These are phyloP conservation scores for Pollimyrus isidori DNA, from an alignment of 2,113 vertebrate species.

Conservation along the genomic window DNA sequence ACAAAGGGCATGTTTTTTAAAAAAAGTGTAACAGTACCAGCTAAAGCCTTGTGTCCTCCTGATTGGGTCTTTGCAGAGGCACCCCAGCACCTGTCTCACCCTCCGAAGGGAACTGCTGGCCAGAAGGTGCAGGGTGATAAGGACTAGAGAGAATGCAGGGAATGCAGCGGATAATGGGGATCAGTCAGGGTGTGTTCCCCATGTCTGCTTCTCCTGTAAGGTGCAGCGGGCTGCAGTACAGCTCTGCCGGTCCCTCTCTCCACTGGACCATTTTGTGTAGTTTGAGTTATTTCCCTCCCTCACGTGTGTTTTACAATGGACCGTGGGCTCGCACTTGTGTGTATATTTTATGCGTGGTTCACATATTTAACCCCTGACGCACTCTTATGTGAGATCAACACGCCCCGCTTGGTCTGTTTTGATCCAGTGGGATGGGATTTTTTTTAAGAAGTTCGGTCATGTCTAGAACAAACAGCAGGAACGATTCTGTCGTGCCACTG, in stretches of 20 bases:
- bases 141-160: background rate
- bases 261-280: background rate
- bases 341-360: background rate
- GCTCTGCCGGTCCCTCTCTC: background rate
- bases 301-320: background rate
- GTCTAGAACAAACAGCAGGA: conserved; percentile 2
- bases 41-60: background rate
- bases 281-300: background rate
- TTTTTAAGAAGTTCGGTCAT: background rate
- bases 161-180: background rate
- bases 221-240: background rate
- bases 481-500: background rate
- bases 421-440: background rate
- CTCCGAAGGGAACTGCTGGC: background rate
- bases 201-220: background rate
- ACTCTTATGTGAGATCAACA: background rate
- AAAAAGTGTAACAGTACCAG: background rate
- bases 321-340: background rate
- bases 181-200: background rate
- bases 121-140: background rate
- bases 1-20: background rate
- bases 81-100: background rate
- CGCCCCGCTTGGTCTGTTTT: background rate
- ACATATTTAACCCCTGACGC: background rate
- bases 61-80: background rate